Evolutionary conservation across 2,888 invertebrate genomes (phyloP), one percentile per base, ranked within the genome.

Genomic region (Caenorhabditis sp.): DNA sequence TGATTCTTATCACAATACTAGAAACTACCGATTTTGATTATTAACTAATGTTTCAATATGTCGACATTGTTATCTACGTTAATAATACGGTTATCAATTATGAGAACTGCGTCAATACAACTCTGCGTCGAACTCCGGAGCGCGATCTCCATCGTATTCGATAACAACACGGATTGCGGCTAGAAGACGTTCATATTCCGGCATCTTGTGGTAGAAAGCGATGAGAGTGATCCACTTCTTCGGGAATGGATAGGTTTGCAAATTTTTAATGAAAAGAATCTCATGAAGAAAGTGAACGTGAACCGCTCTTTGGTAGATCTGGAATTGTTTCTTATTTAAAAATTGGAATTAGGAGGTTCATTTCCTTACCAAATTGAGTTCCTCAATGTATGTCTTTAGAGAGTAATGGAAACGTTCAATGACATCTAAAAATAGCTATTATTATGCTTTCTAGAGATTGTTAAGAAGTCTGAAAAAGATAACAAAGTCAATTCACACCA

Each of bases 221-320:
- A 76, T 22, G 5, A 76, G 61, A 4, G 20, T 24, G 18, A 53
- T 61, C 76, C 76, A 76, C 24, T 18, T 28, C 35, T 18, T 67
- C 0, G 76, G 76, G 20, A 76, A 53, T 9, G 76, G 76, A 32
- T 76, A 76, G 15, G 22, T 61, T 18, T 50, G 67, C 2, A 76
- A 60, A 32, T 60, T 67, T 18, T 47, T 60, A 4, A 76, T 44
- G 18, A 67, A 76, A 18, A 76, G 11, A 2, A 76, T 76, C 37
- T 76, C 67, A 15, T 67, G 60, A 2, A 76, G 67, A 18, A 76
- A 76, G 15, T 76, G 76, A 11, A 58, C 18, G 47, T 76, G 76
- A 18, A 40, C 76, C 0, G 76, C 28, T 55, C 47, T 76, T 28
- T 67, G 18, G 47, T 65, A 53, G 2, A 76, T n/a, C 74, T 74